These are phyloP conservation scores for Drepanosiphum platanoidis DNA, from an alignment of 2,888 invertebrate species.

Conservation along the genomic window DNA sequence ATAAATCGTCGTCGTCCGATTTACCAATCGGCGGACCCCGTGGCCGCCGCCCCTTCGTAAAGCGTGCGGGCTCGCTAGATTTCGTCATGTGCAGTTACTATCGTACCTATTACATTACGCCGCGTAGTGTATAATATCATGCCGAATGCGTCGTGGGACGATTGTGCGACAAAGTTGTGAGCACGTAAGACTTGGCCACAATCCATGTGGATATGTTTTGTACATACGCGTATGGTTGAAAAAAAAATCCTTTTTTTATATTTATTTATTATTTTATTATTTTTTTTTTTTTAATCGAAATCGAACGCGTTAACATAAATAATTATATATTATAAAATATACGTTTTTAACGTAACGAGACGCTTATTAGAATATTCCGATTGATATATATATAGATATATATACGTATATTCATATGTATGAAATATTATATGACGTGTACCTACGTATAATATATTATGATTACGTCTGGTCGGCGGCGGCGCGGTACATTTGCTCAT, in stretches of 20 bases:
- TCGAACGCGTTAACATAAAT: slow-evolving; percentile 33
- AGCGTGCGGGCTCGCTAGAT: background rate
- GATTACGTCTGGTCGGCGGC: background rate
- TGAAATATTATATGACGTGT: slow-evolving; percentile 11
- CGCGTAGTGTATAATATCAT: no score
- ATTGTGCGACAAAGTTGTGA: slow-evolving; percentile 8
- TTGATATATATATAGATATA: slow-evolving; percentile 12
- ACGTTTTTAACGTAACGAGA: slow-evolving; percentile 22
- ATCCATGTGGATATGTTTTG: background rate
- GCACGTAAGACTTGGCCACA: slow-evolving; percentile 15
- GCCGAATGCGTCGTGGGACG: slow-evolving; percentile 19
- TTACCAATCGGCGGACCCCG: background rate
- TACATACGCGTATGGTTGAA: background rate
- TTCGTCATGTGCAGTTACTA: background rate
- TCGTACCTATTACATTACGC: background rate
- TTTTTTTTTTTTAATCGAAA: slow-evolving; percentile 15
- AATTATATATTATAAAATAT: slow-evolving; percentile 27
- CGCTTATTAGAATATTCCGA: slow-evolving; percentile 27
- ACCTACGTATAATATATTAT: slow-evolving; percentile 19
- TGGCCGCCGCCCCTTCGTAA: background rate
- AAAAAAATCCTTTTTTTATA: background rate
- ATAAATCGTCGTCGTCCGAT: slow-evolving; percentile 8
- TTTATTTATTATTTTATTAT: background rate
- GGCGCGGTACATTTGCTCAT: background rate
- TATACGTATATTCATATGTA: background rate